A percentile compares a stretch with the other conserved stretches of the same genome.
These are phyloP conservation scores for Rattus norvegicus DNA, from an alignment of 2,113 vertebrate genomes.

Conservation along the genomic window DNA sequence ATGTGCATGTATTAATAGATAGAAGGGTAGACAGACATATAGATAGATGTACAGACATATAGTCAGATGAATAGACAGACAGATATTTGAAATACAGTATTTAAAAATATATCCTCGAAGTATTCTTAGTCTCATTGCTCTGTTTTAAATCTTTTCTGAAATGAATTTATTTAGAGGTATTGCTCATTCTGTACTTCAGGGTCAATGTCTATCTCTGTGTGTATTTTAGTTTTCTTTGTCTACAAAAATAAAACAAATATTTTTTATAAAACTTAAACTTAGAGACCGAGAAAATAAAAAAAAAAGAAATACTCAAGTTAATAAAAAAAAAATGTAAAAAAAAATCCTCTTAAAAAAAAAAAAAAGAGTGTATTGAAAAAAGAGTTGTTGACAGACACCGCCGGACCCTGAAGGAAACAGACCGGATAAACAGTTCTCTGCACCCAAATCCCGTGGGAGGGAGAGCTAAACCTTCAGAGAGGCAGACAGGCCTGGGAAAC, in stretches of 20 bases:
- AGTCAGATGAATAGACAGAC: neutral
- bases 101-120: neutral
- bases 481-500: too few species aligned
- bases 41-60: neutral
- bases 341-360: too few species aligned
- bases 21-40: too few species aligned
- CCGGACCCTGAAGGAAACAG: too few species aligned
- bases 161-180: conserved; percentile 47
- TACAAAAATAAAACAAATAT: conserved; percentile 18
- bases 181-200: neutral
- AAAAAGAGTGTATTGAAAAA: too few species aligned
- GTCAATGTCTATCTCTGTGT: neutral
- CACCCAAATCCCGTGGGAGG: too few species aligned
- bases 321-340: too few species aligned
- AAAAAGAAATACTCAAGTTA: too few species aligned
- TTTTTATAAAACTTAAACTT: conserved; percentile 23
- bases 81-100: conserved; percentile 22
- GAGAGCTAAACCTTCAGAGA: too few species aligned
- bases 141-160: conserved; percentile 56
- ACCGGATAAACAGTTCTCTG: too few species aligned
- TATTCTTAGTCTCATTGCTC: neutral
- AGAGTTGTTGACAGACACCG: too few species aligned
- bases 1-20: neutral
- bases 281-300: conserved; percentile 43
- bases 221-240: neutral